Conservation (phyloP, 2,113 vertebrate genomes). For the Seriola aureovittata region DNA sequence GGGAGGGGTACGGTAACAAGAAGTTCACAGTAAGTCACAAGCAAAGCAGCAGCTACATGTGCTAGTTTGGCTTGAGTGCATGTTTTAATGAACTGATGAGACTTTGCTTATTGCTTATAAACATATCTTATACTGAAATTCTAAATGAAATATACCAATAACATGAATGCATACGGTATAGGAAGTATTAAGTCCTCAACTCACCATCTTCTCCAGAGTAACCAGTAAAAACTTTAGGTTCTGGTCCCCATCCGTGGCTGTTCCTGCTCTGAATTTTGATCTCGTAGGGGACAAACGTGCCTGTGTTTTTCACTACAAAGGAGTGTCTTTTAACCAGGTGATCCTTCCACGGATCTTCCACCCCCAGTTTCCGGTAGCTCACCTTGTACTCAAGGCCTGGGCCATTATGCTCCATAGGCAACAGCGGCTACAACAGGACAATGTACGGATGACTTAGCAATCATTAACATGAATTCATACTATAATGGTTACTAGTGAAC, state of each 20-base stretch:
- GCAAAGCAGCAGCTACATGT: conserved; percentile 22
- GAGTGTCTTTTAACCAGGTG: conserved; percentile 88
- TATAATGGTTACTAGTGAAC: background rate
- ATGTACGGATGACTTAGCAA: background rate
- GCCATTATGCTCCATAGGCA: conserved; percentile 89
- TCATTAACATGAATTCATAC: background rate
- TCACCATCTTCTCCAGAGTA: conserved; percentile 97
- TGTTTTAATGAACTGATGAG: conserved; percentile 7
- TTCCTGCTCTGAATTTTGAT: conserved; percentile 94
- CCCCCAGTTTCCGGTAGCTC: conserved; percentile 88
- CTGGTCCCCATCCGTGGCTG: conserved; percentile 88
- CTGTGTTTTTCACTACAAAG: conserved; percentile 87
- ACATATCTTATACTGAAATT: background rate
- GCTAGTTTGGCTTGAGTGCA: background rate
- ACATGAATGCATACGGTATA: background rate
- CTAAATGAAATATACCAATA: background rate
- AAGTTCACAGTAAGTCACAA: conserved; percentile 45
- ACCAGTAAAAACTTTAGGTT: conserved; percentile 87
- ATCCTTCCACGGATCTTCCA: conserved; percentile 87
- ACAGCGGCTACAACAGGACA: conserved; percentile 86
- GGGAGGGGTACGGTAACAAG: conserved; percentile 31
- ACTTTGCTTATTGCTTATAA: background rate
- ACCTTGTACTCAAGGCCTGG: conserved; percentile 94
- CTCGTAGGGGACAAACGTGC: conserved; percentile 93
- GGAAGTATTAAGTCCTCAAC: conserved; percentile 40